Percentiles rank a stretch among this genome's conserved stretches.
These are phyloP conservation scores for Varanus komodoensis DNA, from an alignment of 2,113 vertebrate species.

Conservation along the genomic window DNA sequence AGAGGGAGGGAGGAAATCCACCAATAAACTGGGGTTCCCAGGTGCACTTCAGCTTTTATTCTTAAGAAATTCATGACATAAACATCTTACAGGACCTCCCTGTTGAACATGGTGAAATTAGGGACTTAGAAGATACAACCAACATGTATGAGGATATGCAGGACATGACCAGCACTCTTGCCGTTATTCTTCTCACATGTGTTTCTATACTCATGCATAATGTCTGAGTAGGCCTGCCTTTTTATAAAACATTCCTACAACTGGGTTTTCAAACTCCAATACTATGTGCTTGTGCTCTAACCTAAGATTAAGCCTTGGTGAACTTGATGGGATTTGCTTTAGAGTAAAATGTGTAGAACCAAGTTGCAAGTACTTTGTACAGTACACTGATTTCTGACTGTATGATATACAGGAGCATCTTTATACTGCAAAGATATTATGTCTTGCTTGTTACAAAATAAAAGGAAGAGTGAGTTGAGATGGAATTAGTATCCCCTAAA, in stretches of 20 bases:
- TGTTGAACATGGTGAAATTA: too few species aligned
- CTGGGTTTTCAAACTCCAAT: background rate
- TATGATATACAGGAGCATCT: slow-evolving; percentile 20
- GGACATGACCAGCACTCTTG: too few species aligned
- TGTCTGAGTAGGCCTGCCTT: too few species aligned
- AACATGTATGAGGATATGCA: too few species aligned
- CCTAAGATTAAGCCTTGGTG: background rate
- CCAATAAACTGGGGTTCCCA: too few species aligned
- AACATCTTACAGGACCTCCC: too few species aligned
- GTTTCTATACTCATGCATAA: too few species aligned
- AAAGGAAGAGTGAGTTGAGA: slow-evolving; percentile 31
- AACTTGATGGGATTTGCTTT: background rate
- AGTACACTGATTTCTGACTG: background rate
- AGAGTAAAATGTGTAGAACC: background rate
- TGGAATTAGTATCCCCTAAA: slow-evolving; percentile 35
- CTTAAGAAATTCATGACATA: too few species aligned
- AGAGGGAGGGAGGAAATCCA: too few species aligned
- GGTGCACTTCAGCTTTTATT: too few species aligned
- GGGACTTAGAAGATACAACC: too few species aligned
- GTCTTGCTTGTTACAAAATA: slow-evolving; percentile 36
- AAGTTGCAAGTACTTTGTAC: slow-evolving; percentile 3
- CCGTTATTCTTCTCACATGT: too few species aligned
- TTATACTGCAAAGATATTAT: slow-evolving; percentile 14
- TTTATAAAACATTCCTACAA: background rate
- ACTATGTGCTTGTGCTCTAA: background rate